phyloP scores from a whole-genome alignment of 2,797 vertebrate species.

The Artibeus jamaicensis region DNA sequence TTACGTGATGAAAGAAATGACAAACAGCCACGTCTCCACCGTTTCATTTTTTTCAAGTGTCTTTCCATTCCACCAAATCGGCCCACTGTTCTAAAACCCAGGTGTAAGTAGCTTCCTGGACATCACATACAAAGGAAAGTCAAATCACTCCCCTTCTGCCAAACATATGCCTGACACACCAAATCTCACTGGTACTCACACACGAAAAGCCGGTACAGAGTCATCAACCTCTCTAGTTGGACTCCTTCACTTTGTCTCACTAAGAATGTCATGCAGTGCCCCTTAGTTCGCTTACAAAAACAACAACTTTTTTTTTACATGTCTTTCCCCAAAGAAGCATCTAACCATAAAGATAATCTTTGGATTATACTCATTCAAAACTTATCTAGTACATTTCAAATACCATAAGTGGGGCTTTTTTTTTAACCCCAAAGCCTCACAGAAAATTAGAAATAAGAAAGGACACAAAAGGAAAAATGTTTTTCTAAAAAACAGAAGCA shows the following conservation, averaged over 20 bases:
- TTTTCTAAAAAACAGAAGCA: background rate
- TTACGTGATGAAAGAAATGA: background rate
- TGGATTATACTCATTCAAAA: background rate
- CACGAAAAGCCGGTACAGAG: background rate
- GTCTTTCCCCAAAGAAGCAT: background rate
- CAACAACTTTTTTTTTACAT: background rate
- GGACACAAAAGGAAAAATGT: background rate
- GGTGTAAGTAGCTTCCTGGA: conserved; percentile 9
- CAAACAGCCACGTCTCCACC: background rate
- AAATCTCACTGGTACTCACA: conserved; percentile 2
- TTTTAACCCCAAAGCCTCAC: background rate
- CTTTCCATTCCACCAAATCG: background rate
- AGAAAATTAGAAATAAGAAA: background rate
- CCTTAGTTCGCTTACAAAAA: background rate
- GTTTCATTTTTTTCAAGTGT: background rate
- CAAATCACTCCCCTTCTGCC: conserved; percentile 30
- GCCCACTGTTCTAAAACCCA: background rate
- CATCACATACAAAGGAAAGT: conserved; percentile 19
- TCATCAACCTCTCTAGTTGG: conserved; percentile 21
- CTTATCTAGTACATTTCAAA: background rate
- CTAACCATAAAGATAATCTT: background rate
- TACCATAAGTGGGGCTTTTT: background rate
- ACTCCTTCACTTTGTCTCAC: conserved; percentile 16
- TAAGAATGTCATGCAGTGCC: conserved; percentile 46
- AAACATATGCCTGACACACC: background rate